Evolutionary conservation across 2,113 vertebrate species (phyloP).

Genomic region (Todiramphus saurophagus): DNA sequence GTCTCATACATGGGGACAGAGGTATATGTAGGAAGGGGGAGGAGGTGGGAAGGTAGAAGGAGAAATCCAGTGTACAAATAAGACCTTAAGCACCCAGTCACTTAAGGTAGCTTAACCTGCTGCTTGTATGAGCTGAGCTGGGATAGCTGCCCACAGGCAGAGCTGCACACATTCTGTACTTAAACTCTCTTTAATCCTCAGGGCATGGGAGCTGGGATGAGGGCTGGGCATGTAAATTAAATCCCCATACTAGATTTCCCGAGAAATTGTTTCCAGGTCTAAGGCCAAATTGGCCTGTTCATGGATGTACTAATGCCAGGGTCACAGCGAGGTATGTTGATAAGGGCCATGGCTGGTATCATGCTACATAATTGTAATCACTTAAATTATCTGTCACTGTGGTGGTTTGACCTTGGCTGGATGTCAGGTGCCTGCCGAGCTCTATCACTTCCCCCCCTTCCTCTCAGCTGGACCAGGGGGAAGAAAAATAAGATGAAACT

Average conservation of each 20-base stretch:
- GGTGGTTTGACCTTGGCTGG: no score
- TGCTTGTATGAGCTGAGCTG: neutral
- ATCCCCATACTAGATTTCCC: neutral
- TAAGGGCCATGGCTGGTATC: neutral
- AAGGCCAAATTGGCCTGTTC: neutral
- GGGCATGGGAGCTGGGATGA: neutral
- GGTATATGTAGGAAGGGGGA: neutral
- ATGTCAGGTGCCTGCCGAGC: no score
- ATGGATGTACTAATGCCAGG: neutral
- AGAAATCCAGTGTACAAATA: neutral
- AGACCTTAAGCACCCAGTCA: neutral
- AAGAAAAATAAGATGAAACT: no score
- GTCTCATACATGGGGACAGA: neutral
- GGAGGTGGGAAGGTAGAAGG: neutral
- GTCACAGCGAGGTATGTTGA: neutral
- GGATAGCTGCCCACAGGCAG: neutral
- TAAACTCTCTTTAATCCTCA: neutral
- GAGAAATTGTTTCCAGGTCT: neutral
- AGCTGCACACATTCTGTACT: fast-evolving
- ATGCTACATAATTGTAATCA: neutral
- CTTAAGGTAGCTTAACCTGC: slow-evolving; percentile 46
- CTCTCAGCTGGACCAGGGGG: no score
- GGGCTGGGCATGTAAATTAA: neutral
- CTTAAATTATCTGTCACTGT: neutral
- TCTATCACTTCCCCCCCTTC: no score